Conservation (phyloP, 2,797 vertebrate species). For the Lycodopsis pacificus region DNA sequence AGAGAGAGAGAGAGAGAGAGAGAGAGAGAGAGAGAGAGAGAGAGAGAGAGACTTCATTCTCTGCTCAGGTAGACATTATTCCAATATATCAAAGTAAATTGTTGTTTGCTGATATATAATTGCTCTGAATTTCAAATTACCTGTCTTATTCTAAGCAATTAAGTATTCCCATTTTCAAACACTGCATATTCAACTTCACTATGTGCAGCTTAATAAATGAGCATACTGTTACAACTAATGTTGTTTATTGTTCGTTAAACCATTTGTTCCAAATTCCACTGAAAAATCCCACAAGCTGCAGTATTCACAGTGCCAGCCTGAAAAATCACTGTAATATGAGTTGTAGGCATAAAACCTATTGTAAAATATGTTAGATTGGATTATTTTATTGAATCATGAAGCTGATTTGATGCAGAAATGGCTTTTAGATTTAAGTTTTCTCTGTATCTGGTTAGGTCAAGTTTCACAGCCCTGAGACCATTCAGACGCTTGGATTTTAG, state of each 20-base stretch:
- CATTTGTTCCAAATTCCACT: background rate
- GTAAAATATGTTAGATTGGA: constrained; percentile 49
- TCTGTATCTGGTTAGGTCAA: constrained; percentile 40
- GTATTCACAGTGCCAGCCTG: background rate
- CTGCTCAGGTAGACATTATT: background rate
- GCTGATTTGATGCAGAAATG: constrained; percentile 48
- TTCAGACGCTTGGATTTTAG: constrained; percentile 30
- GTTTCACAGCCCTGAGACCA: constrained; percentile 12
- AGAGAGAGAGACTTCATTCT: background rate
- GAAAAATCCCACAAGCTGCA: background rate
- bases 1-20: no score
- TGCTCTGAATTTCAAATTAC: background rate
- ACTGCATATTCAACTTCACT: constrained; percentile 1
- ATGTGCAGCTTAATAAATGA: background rate
- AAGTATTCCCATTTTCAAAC: background rate
- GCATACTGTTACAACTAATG: background rate
- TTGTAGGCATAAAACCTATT: constrained; percentile 29
- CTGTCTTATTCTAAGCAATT: constrained; percentile 5
- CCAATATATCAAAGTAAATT: background rate
- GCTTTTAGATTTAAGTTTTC: constrained; percentile 24
- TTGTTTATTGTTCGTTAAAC: background rate
- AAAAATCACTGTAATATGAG: constrained; percentile 23
- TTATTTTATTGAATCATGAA: constrained; percentile 53
- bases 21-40: background rate
- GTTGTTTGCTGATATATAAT: background rate